These are phyloP conservation scores for Muschampia staudingeri DNA, from an alignment of 2,888 invertebrate genomes.

Conservation along the genomic window DNA sequence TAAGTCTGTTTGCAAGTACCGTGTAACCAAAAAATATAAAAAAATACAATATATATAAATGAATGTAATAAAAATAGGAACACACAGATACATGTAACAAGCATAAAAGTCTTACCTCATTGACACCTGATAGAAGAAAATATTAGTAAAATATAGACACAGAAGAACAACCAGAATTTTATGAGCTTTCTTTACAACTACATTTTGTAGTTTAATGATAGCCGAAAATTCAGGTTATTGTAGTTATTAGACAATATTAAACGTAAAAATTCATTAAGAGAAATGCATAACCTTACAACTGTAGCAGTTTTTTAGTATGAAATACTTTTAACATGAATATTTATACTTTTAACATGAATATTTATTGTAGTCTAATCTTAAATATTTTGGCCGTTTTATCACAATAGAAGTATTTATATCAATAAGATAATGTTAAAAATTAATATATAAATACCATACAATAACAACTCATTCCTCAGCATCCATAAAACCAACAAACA, in stretches of 20 bases:
- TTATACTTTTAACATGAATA: constrained; percentile 11
- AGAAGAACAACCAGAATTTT: constrained; percentile 70
- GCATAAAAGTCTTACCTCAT: constrained; percentile 86
- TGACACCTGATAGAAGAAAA: constrained; percentile 86
- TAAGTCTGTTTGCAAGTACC: constrained; percentile 11
- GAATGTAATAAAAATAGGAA: constrained; percentile 64
- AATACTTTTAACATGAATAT: constrained; percentile 12
- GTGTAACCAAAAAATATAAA: constrained; percentile 19
- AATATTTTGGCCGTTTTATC: not conserved
- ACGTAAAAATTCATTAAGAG: not conserved
- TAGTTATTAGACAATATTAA: constrained; percentile 24
- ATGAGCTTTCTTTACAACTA: constrained; percentile 6
- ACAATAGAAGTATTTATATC: not conserved
- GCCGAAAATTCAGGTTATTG: constrained; percentile 29
- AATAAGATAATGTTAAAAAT: constrained; percentile 58
- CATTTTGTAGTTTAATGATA: not conserved
- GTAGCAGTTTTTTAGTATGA: not conserved
- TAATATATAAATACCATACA: constrained; percentile 72
- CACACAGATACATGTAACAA: constrained; percentile 79
- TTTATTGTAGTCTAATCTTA: not conserved
- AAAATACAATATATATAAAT: constrained; percentile 45
- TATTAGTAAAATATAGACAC: constrained; percentile 68
- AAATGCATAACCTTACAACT: not conserved
- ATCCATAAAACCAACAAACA: constrained; percentile 54
- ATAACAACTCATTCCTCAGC: constrained; percentile 66